phyloP scores from a whole-genome alignment of 1,140 invertebrate species.

The Hetaerina americana region DNA sequence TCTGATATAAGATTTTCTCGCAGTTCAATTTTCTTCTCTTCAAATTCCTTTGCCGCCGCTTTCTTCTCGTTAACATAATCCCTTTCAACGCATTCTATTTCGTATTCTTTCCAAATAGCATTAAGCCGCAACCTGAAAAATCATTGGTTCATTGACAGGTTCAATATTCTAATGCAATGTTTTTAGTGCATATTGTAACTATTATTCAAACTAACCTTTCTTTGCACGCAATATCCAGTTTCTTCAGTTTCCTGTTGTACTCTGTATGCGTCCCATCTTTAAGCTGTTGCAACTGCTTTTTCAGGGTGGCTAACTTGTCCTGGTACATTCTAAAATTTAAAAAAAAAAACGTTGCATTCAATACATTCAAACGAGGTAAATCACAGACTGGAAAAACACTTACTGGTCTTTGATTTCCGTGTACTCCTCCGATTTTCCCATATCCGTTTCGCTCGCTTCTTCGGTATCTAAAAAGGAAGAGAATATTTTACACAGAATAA shows the following conservation, averaged over 20 bases:
- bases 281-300: conserved; percentile 79
- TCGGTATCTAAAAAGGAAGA: conserved; percentile 56
- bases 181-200: background rate
- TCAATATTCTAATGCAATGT: background rate
- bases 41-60: conserved; percentile 78
- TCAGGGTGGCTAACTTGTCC: conserved; percentile 78
- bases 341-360: too few relatives aligned
- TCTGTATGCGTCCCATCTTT: conserved; percentile 77
- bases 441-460: conserved; percentile 80
- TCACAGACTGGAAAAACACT: too few relatives aligned
- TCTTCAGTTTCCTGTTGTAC: conserved; percentile 65
- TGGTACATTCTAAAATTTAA: conserved; percentile 68
- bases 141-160: background rate
- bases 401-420: conserved; percentile 87
- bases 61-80: conserved; percentile 82
- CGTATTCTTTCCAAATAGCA: conserved; percentile 68
- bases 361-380: too few relatives aligned
- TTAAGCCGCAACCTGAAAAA: conserved; percentile 53
- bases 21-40: conserved; percentile 88
- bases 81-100: conserved; percentile 71
- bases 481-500: background rate
- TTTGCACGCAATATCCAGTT: conserved; percentile 66
- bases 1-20: conserved; percentile 80
- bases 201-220: conserved; percentile 38
- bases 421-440: conserved; percentile 63